Conservation (phyloP, 2,113 vertebrate species). For the Osmerus eperlanus region DNA sequence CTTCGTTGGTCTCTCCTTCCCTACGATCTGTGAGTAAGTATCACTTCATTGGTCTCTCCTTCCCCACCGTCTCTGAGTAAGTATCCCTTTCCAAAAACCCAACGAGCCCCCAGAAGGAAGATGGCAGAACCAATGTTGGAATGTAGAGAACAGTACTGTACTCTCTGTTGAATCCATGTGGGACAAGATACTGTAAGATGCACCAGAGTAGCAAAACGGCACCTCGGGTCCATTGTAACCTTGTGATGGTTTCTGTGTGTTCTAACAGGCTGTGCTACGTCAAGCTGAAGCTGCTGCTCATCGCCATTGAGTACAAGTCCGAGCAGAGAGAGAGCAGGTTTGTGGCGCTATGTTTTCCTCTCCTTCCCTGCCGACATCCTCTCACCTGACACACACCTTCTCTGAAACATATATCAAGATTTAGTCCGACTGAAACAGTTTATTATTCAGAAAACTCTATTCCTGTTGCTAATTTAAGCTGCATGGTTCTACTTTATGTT, state of each 20-base stretch:
- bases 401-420: slow-evolving; percentile 21
- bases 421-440: slow-evolving; percentile 29
- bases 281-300: slow-evolving; percentile 97
- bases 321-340: slow-evolving; percentile 98
- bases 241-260: slow-evolving; percentile 40
- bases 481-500: too few species aligned
- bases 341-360: slow-evolving; percentile 51
- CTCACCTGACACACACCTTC: too few species aligned
- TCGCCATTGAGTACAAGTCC: slow-evolving; percentile 99
- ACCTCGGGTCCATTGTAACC: background rate
- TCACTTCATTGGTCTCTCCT: slow-evolving; percentile 8
- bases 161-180: background rate
- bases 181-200: background rate
- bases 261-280: slow-evolving; percentile 91
- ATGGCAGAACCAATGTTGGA: too few species aligned
- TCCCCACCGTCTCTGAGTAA: background rate
- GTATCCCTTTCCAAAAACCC: background rate
- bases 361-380: slow-evolving; percentile 14
- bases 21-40: slow-evolving; percentile 99
- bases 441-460: too few species aligned
- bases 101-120: background rate
- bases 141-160: background rate
- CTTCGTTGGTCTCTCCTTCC: slow-evolving; percentile 98
- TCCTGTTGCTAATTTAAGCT: too few species aligned
- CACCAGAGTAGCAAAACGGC: too few species aligned